Percentiles rank a stretch among this genome's conserved stretches.
Conservation (phyloP, 2,113 vertebrate genomes). For the Indicator maculatus region DNA sequence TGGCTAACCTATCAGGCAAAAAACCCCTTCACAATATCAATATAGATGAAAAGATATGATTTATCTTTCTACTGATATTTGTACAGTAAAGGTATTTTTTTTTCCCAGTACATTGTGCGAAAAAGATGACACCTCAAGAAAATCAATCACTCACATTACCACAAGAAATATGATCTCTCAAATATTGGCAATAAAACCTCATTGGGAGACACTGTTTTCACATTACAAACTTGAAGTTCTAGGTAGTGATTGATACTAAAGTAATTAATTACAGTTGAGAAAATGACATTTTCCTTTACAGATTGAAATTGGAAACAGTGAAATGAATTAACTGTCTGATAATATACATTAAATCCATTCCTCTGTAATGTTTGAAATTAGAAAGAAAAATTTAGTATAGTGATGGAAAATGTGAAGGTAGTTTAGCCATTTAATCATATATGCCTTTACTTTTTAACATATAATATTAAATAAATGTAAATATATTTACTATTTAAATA, state of each 20-base stretch:
- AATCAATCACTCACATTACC: conserved; percentile 14
- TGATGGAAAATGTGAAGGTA: not conserved
- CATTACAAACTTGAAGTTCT: not conserved
- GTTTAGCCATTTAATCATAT: not conserved
- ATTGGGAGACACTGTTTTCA: not conserved
- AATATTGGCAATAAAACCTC: not conserved
- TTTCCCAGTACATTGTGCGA: not conserved
- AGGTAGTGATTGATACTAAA: not conserved
- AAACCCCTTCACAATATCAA: not conserved
- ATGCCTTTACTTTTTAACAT: too few species aligned
- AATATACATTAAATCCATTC: not conserved
- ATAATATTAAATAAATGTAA: too few species aligned
- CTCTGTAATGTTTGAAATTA: not conserved
- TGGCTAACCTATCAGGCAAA: not conserved
- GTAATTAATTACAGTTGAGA: not conserved
- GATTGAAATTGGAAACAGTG: not conserved
- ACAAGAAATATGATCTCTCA: not conserved
- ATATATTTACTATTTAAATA: too few species aligned
- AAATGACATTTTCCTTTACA: not conserved
- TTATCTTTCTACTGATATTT: conserved; percentile 14
- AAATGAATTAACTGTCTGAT: not conserved
- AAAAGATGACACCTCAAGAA: conserved; percentile 7
- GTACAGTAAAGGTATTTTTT: not conserved
- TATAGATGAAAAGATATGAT: not conserved
- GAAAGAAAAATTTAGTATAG: not conserved